These are phyloP conservation scores for Chaetorhynchus papuensis DNA, from an alignment of 2,113 vertebrate genomes.

Conservation along the genomic window DNA sequence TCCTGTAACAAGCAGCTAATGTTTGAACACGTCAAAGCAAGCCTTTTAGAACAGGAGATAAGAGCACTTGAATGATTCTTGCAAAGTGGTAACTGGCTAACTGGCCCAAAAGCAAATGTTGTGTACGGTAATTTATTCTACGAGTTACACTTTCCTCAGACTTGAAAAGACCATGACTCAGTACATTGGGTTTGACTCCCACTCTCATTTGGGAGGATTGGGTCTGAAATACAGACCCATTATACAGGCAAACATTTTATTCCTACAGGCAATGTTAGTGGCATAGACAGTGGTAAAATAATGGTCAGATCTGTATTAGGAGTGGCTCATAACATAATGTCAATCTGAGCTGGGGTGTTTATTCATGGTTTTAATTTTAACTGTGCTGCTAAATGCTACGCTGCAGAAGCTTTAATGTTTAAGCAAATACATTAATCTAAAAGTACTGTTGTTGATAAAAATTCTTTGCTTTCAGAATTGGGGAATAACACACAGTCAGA, in stretches of 20 bases:
- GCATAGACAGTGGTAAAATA: background rate
- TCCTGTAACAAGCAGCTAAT: slow-evolving; percentile 40
- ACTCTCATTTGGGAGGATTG: background rate
- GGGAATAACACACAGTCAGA: background rate
- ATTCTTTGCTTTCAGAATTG: background rate
- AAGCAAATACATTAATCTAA: background rate
- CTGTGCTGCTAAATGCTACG: background rate
- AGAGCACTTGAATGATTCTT: slow-evolving; percentile 31
- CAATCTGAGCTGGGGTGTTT: background rate
- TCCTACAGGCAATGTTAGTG: background rate
- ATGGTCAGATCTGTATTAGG: background rate
- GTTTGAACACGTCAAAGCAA: slow-evolving; percentile 42
- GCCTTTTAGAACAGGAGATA: slow-evolving; percentile 48
- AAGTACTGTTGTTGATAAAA: slow-evolving; percentile 30
- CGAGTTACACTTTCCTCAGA: background rate
- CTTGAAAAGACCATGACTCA: slow-evolving; percentile 21
- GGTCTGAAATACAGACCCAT: background rate
- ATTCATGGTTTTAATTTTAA: slow-evolving; percentile 35
- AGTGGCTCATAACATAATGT: background rate
- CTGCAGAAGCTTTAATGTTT: slow-evolving; percentile 23
- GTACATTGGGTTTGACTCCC: background rate
- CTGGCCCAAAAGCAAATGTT: slow-evolving; percentile 29
- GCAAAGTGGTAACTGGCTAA: slow-evolving; percentile 30
- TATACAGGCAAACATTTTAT: background rate
- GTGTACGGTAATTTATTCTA: slow-evolving; percentile 18